Percentiles rank a stretch among this genome's conserved stretches.
These are phyloP conservation scores for Heliconius himera DNA, from an alignment of 1,140 invertebrate genomes.

Conservation along the genomic window DNA sequence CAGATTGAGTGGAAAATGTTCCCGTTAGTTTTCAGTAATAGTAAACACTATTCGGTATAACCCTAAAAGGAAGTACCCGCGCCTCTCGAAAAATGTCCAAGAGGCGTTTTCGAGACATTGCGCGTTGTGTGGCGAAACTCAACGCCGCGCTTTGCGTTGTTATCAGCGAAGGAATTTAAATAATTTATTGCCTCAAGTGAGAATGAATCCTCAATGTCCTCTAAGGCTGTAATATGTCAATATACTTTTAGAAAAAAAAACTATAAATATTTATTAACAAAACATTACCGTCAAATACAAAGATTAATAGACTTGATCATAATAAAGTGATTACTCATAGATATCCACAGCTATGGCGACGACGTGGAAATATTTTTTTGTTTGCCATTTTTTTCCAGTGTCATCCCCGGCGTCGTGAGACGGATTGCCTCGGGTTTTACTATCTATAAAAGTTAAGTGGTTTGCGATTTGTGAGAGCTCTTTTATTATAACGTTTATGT, in stretches of 20 bases:
- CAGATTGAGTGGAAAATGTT: background rate
- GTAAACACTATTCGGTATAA: background rate
- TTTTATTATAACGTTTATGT: slow-evolving; percentile 26
- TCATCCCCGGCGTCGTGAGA: slow-evolving; percentile 32
- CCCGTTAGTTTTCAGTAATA: background rate
- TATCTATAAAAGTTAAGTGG: slow-evolving; percentile 34
- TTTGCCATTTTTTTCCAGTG: slow-evolving; percentile 30
- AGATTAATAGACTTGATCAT: background rate
- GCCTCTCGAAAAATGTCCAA: too few relatives aligned
- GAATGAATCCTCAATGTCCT: too few relatives aligned
- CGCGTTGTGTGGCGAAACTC: too few relatives aligned
- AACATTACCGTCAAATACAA: background rate
- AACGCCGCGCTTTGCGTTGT: too few relatives aligned
- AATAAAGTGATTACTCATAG: slow-evolving; percentile 10
- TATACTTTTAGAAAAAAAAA: too few relatives aligned
- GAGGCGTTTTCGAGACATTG: too few relatives aligned
- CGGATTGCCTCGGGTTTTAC: slow-evolving; percentile 29
- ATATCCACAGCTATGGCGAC: background rate
- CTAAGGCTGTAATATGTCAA: too few relatives aligned
- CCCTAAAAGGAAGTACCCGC: background rate
- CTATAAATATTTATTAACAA: too few relatives aligned
- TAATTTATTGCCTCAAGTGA: too few relatives aligned
- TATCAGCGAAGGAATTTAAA: too few relatives aligned
- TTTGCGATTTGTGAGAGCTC: slow-evolving; percentile 31
- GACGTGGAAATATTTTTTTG: slow-evolving; percentile 21